Conservation (phyloP, 2,797 vertebrate species). For the Numenius phaeopus region DNA sequence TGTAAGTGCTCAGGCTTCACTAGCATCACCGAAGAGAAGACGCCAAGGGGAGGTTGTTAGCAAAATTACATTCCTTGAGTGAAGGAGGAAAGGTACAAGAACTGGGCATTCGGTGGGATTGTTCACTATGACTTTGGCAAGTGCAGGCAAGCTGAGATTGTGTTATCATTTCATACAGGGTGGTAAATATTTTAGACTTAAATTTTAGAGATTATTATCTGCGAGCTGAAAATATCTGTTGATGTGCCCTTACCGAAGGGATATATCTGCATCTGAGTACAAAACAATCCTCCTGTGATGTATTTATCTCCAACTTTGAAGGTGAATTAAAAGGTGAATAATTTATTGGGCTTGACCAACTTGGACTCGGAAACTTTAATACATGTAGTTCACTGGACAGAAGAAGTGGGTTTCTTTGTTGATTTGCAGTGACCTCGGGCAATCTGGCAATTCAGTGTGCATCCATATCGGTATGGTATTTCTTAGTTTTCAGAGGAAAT, state of each 20-base stretch:
- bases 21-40: not conserved
- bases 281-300: not conserved
- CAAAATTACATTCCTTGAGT: not conserved
- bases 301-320: not conserved
- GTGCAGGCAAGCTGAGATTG: not conserved
- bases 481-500: slow-evolving; percentile 6
- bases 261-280: not conserved
- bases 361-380: not conserved
- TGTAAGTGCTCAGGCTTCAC: not conserved
- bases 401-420: not conserved
- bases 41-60: not conserved
- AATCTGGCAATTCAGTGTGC: not conserved
- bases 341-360: not conserved
- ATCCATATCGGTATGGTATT: not conserved
- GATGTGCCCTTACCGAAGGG: not conserved
- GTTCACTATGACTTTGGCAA: not conserved
- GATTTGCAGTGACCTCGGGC: not conserved
- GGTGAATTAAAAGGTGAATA: not conserved
- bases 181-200: not conserved
- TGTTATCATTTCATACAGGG: not conserved
- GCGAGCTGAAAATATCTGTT: not conserved
- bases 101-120: not conserved
- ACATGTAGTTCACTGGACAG: not conserved
- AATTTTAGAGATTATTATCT: slow-evolving; percentile 4
- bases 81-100: not conserved